Conservation (phyloP, 2,888 invertebrate species). For the Metellina segmentata region DNA sequence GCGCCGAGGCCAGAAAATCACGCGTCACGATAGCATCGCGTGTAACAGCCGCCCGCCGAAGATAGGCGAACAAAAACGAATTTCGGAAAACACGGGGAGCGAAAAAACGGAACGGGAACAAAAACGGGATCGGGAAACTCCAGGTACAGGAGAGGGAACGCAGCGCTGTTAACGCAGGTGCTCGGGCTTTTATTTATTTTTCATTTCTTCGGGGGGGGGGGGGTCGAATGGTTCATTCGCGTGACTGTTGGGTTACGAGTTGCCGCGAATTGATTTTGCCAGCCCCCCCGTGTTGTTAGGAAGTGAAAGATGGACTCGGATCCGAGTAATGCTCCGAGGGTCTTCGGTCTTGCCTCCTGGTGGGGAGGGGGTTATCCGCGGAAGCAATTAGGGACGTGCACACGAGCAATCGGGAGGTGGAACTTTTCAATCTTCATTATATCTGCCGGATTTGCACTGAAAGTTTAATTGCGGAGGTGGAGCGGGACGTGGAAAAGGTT, state of each 20-base stretch:
- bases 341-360: slow-evolving; percentile 58
- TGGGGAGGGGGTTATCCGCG: slow-evolving; percentile 65
- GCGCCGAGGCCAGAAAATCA: neutral
- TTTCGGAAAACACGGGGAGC: slow-evolving; percentile 9
- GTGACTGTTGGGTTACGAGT: slow-evolving; percentile 73
- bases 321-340: neutral
- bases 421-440: slow-evolving; percentile 73
- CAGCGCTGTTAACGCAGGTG: slow-evolving; percentile 67
- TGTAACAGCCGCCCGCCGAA: neutral
- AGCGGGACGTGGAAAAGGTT: slow-evolving; percentile 31
- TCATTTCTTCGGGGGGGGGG: slow-evolving; percentile 34
- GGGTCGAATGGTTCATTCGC: slow-evolving; percentile 70
- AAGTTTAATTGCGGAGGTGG: slow-evolving; percentile 60
- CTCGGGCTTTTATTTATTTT: slow-evolving; percentile 66
- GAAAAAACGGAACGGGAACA: neutral
- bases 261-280: slow-evolving; percentile 66
- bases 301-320: slow-evolving; percentile 67
- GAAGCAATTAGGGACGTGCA: slow-evolving; percentile 68
- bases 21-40: slow-evolving; percentile 9
- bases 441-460: slow-evolving; percentile 48
- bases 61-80: slow-evolving; percentile 20
- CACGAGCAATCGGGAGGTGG: slow-evolving; percentile 27
- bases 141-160: slow-evolving; percentile 21
- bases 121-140: neutral
- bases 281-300: slow-evolving; percentile 53